Conservation (phyloP, 2,888 invertebrate species). For the Cerceris ruficornis region DNA sequence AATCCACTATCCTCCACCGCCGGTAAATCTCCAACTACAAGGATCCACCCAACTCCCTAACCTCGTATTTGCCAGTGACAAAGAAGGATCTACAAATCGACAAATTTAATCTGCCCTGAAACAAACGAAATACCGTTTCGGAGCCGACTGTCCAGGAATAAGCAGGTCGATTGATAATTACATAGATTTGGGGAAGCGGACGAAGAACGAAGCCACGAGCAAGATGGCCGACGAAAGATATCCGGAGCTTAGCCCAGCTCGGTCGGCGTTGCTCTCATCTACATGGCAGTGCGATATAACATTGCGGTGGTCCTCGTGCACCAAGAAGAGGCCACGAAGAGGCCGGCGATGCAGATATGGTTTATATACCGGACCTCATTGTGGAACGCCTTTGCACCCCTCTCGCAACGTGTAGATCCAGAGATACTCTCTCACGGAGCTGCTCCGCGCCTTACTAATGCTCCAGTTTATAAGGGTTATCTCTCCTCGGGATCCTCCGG, state of each 20-base stretch:
- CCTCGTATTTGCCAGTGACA: no score
- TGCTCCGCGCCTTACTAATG: conserved; percentile 78
- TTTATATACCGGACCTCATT: conserved; percentile 78
- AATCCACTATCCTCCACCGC: no score
- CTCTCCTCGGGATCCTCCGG: conserved; percentile 67
- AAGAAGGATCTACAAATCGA: neutral
- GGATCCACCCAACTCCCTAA: no score
- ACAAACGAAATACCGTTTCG: neutral
- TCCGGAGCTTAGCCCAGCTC: conserved; percentile 57
- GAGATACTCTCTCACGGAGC: conserved; percentile 70
- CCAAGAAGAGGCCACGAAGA: conserved; percentile 45
- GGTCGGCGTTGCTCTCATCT: conserved; percentile 61
- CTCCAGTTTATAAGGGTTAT: conserved; percentile 80
- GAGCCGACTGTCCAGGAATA: conserved; percentile 27
- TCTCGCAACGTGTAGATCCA: conserved; percentile 73
- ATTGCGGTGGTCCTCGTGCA: conserved; percentile 61
- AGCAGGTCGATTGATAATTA: conserved; percentile 54
- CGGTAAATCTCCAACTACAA: no score
- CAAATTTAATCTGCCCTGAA: neutral
- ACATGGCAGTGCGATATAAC: conserved; percentile 60
- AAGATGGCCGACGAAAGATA: conserved; percentile 66
- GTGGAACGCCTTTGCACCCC: conserved; percentile 74
- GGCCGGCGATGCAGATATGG: conserved; percentile 76
- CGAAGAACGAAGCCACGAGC: conserved; percentile 45
- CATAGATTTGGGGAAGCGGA: conserved; percentile 53